Conservation (phyloP, 1,140 invertebrate genomes). For the Drosophila punjabiensis region DNA sequence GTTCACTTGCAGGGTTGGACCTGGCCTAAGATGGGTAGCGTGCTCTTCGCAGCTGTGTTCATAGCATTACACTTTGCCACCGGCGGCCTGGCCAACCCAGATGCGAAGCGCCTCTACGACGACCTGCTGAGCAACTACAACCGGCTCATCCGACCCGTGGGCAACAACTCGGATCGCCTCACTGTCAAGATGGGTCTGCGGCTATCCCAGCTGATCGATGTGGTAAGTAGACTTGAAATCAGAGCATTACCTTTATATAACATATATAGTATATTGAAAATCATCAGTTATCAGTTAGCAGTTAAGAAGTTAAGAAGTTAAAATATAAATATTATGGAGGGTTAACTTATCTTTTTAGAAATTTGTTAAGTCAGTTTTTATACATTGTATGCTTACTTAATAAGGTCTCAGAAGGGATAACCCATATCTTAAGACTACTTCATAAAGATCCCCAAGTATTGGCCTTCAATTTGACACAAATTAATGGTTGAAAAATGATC, state of each 20-base stretch:
- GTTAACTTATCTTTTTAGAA: not conserved
- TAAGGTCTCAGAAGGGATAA: not conserved
- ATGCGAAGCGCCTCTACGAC: slow-evolving; percentile 97
- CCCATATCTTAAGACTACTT: not conserved
- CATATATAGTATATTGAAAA: not conserved
- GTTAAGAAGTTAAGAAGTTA: not conserved
- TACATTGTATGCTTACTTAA: not conserved
- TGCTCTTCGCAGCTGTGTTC: slow-evolving; percentile 90
- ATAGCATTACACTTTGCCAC: slow-evolving; percentile 89
- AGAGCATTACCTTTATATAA: too few relatives aligned
- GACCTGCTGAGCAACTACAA: slow-evolving; percentile 98
- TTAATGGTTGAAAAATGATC: slow-evolving; percentile 10
- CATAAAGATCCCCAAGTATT: not conserved
- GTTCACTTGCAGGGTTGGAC: slow-evolving; percentile 89
- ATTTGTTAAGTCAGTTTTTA: not conserved
- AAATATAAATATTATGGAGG: not conserved
- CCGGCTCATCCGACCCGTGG: slow-evolving; percentile 97
- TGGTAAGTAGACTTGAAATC: slow-evolving; percentile 91
- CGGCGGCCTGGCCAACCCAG: slow-evolving; percentile 91
- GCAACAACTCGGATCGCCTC: slow-evolving; percentile 97
- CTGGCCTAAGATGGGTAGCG: slow-evolving; percentile 92
- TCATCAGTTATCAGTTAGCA: too few relatives aligned
- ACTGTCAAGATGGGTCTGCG: slow-evolving; percentile 98
- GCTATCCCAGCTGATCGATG: slow-evolving; percentile 98
- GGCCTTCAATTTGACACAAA: slow-evolving; percentile 11